These are phyloP conservation scores for Ia io DNA, from an alignment of 2,113 vertebrate genomes.

Conservation along the genomic window DNA sequence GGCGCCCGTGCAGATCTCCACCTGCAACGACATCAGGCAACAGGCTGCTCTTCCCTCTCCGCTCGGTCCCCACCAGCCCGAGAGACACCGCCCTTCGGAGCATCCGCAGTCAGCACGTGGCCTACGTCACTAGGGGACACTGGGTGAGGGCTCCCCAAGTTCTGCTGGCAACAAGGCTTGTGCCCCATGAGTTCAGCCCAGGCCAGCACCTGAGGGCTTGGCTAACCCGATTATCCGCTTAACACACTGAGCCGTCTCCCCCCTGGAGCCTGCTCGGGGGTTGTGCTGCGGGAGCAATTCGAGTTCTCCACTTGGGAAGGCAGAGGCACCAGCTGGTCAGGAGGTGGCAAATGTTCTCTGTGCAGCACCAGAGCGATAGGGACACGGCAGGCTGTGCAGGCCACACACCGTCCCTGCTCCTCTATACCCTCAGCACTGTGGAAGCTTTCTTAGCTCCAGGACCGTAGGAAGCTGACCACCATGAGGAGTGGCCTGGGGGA, in stretches of 20 bases:
- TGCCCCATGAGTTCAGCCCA: neutral
- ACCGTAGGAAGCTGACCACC: neutral
- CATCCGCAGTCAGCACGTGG: neutral
- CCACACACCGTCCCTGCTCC: neutral
- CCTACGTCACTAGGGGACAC: neutral
- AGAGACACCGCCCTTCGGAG: neutral
- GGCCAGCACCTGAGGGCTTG: neutral
- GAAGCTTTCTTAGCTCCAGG: neutral
- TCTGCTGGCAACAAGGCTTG: neutral
- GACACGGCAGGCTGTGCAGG: neutral
- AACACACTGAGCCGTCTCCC: neutral
- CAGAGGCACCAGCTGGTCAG: neutral
- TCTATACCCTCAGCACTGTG: neutral
- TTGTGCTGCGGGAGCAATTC: neutral
- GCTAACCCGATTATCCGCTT: neutral
- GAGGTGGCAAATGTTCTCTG: neutral
- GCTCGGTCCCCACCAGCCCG: too few relatives aligned
- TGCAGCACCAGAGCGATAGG: neutral
- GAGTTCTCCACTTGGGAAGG: neutral
- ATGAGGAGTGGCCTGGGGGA: neutral
- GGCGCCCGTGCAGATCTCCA: slow-evolving; percentile 91
- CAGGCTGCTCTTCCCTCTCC: neutral
- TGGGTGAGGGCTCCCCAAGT: neutral
- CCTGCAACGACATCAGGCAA: slow-evolving; percentile 75
- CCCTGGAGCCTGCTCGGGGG: neutral